Evolutionary conservation across 53 echinoderm and acorn worm genomes (phyloP).

Genomic region (Apostichopus leukothele): DNA sequence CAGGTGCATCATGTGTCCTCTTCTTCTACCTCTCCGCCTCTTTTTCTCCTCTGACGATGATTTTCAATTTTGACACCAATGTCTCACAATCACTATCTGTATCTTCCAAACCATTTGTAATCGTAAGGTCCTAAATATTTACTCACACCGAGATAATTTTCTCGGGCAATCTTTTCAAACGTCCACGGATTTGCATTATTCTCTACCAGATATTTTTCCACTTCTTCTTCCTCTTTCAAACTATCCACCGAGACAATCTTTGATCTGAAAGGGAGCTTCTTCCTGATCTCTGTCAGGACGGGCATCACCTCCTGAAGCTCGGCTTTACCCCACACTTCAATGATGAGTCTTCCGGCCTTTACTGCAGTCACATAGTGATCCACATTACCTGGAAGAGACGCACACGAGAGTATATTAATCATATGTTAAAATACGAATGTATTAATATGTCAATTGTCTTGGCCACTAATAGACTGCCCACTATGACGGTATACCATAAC

Average conservation of each 20-base stretch:
- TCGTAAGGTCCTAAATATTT: conserved; percentile 85
- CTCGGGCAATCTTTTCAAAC: conserved; percentile 78
- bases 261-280: conserved; percentile 84
- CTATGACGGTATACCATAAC: too few relatives aligned
- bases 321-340: conserved; percentile 68
- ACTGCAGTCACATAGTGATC: conserved; percentile 94
- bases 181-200: conserved; percentile 90
- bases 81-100: conserved; percentile 53
- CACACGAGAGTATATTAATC: too few relatives aligned
- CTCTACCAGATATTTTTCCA: conserved; percentile 5
- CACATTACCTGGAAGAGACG: conserved; percentile 60
- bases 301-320: conserved; percentile 71
- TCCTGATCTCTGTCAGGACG: conserved; percentile 65
- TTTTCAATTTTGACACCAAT: too few relatives aligned
- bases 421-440: too few relatives aligned
- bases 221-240: conserved; percentile 51
- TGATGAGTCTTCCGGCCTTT: conserved; percentile 67
- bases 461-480: too few relatives aligned
- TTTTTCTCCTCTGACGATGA: too few relatives aligned
- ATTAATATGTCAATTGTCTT: too few relatives aligned
- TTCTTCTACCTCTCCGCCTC: too few relatives aligned
- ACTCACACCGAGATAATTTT: conserved; percentile 73
- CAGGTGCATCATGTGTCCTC: too few relatives aligned
- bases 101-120: conserved; percentile 87
- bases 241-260: conserved; percentile 68